Evolutionary conservation across 1,140 invertebrate species (phyloP), one percentile per base, ranked within the genome.

Genomic region (Trichonephila clavata): DNA sequence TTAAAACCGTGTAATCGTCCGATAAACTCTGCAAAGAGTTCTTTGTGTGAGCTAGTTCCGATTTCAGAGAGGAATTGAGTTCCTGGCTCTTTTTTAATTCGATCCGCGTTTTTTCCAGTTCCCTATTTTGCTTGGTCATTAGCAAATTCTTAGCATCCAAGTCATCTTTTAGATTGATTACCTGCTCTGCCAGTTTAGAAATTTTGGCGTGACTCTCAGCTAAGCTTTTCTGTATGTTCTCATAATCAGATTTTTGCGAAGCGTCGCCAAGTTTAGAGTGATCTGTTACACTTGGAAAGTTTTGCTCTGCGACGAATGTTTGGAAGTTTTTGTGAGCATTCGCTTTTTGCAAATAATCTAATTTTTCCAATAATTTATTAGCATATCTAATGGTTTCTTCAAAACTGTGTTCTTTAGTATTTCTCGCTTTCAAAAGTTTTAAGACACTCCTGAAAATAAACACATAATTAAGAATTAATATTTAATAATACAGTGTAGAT

Each of bases 301-400:
- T 63, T 63, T 87, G 39, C 2, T 87, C 86, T 1, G 86, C 63
- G 2, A 63, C 86, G 24, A 60, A 32, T 50, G 84, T 81, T 10
- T 80, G 59, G 7, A 93, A 21, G 13, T 81, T 87, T 63, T 84
- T 60, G 20, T 57, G 39, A 50, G 84, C 21, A 27, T 20, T 80
- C 13, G 61, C 68, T 50, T 88, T 93, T 63, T 93, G 63, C 18
- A 93, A 57, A 21, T 87, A 93, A 63, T 93, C 92, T 50, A 93
- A 60, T 10, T 86, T 87, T 80, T 93, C 92, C 24, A 88, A 57
- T 81, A 93, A 63, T 39, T 88, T 93, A 27, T 88, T 93, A 18
- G 84, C 86, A 57, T 93, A 88, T 43, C 81, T 32, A 32, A 93
- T 93, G 1, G 86, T 27, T n/a, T 88, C 92, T 16, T 68, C 21